Evolutionary conservation across 2,888 invertebrate species (phyloP), one percentile per base, ranked within the genome.

Genomic region (Eustalomyia histrio): DNA sequence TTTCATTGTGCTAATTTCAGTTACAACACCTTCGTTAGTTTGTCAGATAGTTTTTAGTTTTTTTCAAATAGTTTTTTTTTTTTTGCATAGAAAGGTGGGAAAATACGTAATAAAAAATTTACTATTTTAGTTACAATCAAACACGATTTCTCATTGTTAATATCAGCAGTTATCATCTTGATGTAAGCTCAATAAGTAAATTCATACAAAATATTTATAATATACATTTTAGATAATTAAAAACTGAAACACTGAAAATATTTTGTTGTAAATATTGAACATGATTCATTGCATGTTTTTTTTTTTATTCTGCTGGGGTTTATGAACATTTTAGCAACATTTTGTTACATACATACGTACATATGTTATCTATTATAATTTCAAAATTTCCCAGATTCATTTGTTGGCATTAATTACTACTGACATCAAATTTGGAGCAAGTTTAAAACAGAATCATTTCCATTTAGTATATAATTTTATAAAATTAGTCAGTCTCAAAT

Each of bases 21-120:
- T 57, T 61, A 63, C 53, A 68, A 53, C 58, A 63, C 55, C 55
- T 57, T 69, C 24, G 47, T 18, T 64, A 24, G 39, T 12, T 39
- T 39, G 39, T 39, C 12, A 39, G 14, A 1, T 64, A 39, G 33
- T 39, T 39, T 39, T 39, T 8, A 39, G 39, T 39, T 10, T 39
- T 39, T 35, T 10, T 35, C 5, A 24, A 24, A 24, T 12, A 39
- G 12, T 47, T 47, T 61, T 18, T 53, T 5, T 58, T 35, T 63
- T 71, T 61, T 82, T 83, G 69, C 81, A 83, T 84, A 80, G 74
- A 80, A 84, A 83, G 68, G 68, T 84, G 84, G 84, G 84, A 84
- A 84, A 84, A 82, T 79, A 84, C 84, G 61, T 69, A 53, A 18
- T 57, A 21, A 58, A 53, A 76, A 65, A 47, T 55, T 53, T 53